These are phyloP conservation scores for Tuberolachnus salignus DNA, from an alignment of 2,888 invertebrate species.

Conservation along the genomic window DNA sequence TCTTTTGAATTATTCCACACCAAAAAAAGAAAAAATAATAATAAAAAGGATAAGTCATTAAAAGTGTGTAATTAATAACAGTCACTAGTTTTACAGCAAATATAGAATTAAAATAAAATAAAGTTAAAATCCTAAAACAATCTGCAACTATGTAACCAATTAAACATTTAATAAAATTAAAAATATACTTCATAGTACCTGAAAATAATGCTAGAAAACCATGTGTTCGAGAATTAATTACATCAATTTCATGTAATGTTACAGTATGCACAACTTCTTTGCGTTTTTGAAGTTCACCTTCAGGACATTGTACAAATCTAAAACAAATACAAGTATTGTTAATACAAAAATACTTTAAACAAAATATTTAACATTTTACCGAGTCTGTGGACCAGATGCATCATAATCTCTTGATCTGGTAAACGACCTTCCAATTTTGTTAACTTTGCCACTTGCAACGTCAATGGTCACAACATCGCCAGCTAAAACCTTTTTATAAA, in stretches of 20 bases:
- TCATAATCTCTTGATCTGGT: slow-evolving; percentile 97
- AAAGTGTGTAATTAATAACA: too few relatives aligned
- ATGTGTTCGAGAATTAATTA: slow-evolving; percentile 97
- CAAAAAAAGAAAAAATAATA: too few relatives aligned
- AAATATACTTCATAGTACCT: slow-evolving; percentile 65
- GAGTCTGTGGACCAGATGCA: slow-evolving; percentile 80
- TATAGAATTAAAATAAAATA: too few relatives aligned
- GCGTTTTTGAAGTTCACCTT: slow-evolving; percentile 96
- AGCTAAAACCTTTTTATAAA: slow-evolving; percentile 72
- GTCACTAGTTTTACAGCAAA: too few relatives aligned
- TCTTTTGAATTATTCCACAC: too few relatives aligned
- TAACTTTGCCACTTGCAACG: slow-evolving; percentile 95
- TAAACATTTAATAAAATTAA: background rate
- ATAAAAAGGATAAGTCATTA: too few relatives aligned
- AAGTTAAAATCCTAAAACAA: too few relatives aligned
- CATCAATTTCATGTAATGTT: slow-evolving; percentile 98
- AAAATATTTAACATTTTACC: slow-evolving; percentile 53
- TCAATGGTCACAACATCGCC: slow-evolving; percentile 98
- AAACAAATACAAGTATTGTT: background rate
- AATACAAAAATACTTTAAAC: background rate
- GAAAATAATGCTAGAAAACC: slow-evolving; percentile 97
- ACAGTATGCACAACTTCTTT: slow-evolving; percentile 98
- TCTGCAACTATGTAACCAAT: too few relatives aligned
- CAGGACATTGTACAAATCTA: slow-evolving; percentile 95
- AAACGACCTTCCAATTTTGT: slow-evolving; percentile 89